These are phyloP conservation scores for Drosophila paulistorum DNA, from an alignment of 1,140 invertebrate species.

Conservation along the genomic window DNA sequence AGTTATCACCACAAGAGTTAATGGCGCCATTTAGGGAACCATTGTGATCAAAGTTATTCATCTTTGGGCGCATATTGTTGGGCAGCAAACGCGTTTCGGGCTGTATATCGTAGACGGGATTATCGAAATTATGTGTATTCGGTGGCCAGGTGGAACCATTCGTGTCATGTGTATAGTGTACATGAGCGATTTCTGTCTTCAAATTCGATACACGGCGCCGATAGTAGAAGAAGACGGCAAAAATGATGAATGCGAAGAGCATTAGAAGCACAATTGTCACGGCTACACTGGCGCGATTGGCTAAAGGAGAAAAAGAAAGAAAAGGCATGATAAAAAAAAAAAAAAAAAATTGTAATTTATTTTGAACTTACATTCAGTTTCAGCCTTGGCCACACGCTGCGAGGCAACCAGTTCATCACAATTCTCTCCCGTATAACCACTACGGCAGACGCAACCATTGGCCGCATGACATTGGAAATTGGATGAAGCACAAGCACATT, in stretches of 20 bases:
- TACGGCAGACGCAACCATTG: conserved; percentile 91
- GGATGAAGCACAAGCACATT: conserved; percentile 90
- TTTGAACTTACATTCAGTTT: conserved; percentile 49
- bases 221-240: conserved; percentile 89
- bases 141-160: conserved; percentile 86
- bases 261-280: conserved; percentile 87
- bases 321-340: background rate
- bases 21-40: conserved; percentile 34
- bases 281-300: conserved; percentile 85
- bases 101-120: conserved; percentile 93
- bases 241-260: conserved; percentile 87
- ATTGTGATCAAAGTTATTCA: conserved; percentile 75
- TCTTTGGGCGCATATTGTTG: conserved; percentile 87
- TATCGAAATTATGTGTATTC: conserved; percentile 93
- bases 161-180: conserved; percentile 94
- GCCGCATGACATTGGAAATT: conserved; percentile 92
- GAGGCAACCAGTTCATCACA: conserved; percentile 84
- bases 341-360: no score
- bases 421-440: conserved; percentile 88
- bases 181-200: conserved; percentile 93
- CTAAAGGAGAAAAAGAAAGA: conserved; percentile 31
- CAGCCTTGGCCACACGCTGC: conserved; percentile 53
- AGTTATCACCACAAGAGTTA: conserved; percentile 71
- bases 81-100: conserved; percentile 85
- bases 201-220: conserved; percentile 89